These are phyloP conservation scores for Pycnomerus fuliginosus DNA, from an alignment of 2,888 invertebrate genomes.

Conservation along the genomic window DNA sequence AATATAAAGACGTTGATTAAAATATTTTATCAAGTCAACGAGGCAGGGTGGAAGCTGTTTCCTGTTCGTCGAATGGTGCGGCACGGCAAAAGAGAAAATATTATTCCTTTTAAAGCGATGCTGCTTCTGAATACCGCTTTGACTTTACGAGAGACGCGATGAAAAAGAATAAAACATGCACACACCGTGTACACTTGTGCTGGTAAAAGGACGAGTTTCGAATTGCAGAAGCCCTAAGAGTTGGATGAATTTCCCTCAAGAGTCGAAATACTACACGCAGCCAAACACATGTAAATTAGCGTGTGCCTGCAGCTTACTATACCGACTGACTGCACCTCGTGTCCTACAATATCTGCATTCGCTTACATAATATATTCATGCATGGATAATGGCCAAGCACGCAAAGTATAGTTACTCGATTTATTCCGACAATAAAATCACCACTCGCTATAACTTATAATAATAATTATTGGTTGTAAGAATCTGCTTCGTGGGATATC, in stretches of 20 bases:
- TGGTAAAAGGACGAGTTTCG: no score
- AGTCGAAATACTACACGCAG: constrained; percentile 19
- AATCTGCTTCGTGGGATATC: no score
- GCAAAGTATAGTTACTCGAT: no score
- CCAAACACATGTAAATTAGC: constrained; percentile 30
- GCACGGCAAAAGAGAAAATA: constrained; percentile 45
- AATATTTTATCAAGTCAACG: constrained; percentile 46
- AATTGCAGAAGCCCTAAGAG: no score
- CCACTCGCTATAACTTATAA: no score
- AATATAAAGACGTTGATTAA: constrained; percentile 46
- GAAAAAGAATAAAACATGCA: constrained; percentile 11
- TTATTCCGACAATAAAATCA: no score
- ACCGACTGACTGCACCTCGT: constrained; percentile 20
- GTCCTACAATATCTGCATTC: constrained; percentile 25
- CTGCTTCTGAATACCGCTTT: constrained; percentile 43
- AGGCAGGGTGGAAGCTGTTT: constrained; percentile 38
- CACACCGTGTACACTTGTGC: no score
- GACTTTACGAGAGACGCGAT: constrained; percentile 31
- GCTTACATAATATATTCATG: constrained; percentile 27
- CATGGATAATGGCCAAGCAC: constrained; percentile 24
- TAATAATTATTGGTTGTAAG: no score
- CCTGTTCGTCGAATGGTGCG: constrained; percentile 33
- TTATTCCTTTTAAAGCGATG: constrained; percentile 45
- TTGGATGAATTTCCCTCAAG: constrained; percentile 21
- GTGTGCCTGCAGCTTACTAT: constrained; percentile 22